A percentile compares a stretch with the other conserved stretches of the same genome.
phyloP scores from a whole-genome alignment of 37 sponge, comb jelly and placozoan genomes.

The Tethya wilhelma region DNA sequence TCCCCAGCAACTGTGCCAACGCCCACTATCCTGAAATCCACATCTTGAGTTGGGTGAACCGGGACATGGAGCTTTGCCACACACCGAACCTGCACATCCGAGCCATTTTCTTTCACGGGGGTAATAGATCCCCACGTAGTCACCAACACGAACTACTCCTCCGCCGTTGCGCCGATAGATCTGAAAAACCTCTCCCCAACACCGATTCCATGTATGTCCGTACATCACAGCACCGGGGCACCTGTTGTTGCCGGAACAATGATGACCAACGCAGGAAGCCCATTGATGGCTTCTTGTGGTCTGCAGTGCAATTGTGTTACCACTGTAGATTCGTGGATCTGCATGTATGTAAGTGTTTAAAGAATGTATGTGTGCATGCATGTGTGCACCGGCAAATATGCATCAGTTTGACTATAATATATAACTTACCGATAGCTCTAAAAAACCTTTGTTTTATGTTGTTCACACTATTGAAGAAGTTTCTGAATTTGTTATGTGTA shows the following conservation, averaged over 20 bases:
- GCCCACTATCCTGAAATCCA: not conserved
- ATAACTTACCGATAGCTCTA: too few species aligned
- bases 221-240: conserved; percentile 31
- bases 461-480: too few species aligned
- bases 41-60: not conserved
- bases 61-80: not conserved
- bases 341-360: too few species aligned
- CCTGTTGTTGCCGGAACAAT: not conserved
- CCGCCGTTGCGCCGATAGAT: not conserved
- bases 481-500: too few species aligned
- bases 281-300: not conserved
- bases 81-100: not conserved
- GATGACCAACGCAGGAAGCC: conserved; percentile 1
- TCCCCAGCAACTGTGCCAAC: not conserved
- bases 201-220: not conserved
- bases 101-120: not conserved
- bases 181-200: not conserved
- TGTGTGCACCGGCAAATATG: too few species aligned
- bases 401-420: too few species aligned
- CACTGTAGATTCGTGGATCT: too few species aligned
- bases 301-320: too few species aligned
- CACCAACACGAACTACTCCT: conserved; percentile 1
- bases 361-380: too few species aligned
- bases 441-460: too few species aligned
- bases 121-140: not conserved